These are phyloP conservation scores for Phalacrocorax pelagicus DNA, from an alignment of 2,113 vertebrate species.

Conservation along the genomic window DNA sequence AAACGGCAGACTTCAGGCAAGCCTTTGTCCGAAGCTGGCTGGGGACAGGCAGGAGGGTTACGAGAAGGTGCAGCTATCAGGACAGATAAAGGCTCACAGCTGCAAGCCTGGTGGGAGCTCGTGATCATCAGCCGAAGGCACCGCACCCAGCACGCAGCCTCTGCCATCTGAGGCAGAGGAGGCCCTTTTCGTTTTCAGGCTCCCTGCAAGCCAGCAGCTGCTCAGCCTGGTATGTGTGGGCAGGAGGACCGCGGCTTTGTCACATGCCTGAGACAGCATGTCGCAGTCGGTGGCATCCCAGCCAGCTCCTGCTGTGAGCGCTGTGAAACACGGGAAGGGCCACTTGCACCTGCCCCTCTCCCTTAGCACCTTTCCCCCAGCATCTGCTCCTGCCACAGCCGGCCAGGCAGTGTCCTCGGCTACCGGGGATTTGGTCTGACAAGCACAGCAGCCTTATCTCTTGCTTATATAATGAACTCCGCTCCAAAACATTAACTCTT, in stretches of 20 bases:
- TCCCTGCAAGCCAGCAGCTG: neutral
- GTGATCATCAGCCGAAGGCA: accelerated
- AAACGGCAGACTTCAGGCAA: accelerated
- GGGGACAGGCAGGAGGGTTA: neutral
- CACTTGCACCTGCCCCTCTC: neutral
- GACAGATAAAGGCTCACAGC: neutral
- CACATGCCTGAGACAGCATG: neutral
- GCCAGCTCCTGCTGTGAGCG: neutral
- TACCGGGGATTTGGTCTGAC: neutral
- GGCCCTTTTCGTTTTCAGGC: neutral
- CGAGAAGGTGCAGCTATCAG: neutral
- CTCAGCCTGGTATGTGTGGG: neutral
- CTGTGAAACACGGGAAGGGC: neutral
- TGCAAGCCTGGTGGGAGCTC: neutral
- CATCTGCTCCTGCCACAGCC: neutral
- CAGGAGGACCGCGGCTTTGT: neutral
- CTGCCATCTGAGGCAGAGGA: neutral
- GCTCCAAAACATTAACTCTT: neutral
- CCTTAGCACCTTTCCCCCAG: neutral
- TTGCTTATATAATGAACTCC: accelerated
- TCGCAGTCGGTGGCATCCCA: neutral
- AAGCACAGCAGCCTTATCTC: neutral
- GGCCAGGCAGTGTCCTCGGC: neutral
- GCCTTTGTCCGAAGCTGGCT: neutral
- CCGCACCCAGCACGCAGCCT: neutral